Conservation (phyloP, 2,797 vertebrate species). For the Parauchenoglanis ngamensis region DNA sequence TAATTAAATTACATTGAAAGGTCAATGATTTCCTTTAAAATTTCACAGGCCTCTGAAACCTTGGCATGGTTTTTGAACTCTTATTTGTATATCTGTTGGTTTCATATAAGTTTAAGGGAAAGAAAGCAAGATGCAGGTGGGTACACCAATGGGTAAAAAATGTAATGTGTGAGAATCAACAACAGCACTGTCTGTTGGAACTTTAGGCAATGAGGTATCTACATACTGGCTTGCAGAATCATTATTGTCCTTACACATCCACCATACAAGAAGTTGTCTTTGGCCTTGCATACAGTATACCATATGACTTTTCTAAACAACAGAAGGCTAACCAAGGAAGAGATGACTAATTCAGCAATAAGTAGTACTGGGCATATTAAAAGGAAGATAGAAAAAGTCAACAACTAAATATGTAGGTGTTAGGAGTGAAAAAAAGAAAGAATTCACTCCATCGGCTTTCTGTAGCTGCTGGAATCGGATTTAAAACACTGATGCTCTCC, state of each 20-base stretch:
- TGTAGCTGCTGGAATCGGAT: background rate
- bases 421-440: background rate
- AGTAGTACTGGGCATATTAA: background rate
- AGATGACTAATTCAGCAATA: background rate
- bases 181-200: background rate
- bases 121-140: background rate
- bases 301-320: background rate
- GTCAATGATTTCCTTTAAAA: background rate
- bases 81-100: background rate
- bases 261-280: background rate
- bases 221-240: background rate
- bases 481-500: background rate
- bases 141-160: background rate
- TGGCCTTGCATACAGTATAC: background rate
- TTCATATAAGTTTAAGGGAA: background rate
- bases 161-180: background rate
- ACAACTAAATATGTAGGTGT: constrained; percentile 24
- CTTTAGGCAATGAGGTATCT: background rate
- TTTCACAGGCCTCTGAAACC: background rate
- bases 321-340: background rate
- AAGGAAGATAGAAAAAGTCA: background rate
- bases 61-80: background rate
- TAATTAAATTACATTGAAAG: background rate
- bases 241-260: background rate
- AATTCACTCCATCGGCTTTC: background rate